Evolutionary conservation across 1,140 invertebrate genomes (phyloP).

Genomic region (Pseudomyrmex concolor): DNA sequence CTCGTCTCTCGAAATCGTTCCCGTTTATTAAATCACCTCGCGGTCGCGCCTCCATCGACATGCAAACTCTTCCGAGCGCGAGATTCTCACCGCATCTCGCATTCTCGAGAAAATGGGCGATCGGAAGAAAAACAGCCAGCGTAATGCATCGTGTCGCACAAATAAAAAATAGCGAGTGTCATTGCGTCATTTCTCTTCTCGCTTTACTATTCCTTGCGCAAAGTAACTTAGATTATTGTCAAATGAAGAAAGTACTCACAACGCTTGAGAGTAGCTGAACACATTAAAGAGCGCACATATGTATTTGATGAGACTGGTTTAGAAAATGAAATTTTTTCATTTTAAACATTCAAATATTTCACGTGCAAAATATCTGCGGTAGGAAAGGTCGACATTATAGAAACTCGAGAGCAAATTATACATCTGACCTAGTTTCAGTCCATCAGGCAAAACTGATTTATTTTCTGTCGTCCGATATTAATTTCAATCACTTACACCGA

Average conservation of each 20-base stretch:
- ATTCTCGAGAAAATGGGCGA: background rate
- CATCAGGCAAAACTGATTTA: background rate
- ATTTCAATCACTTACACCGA: background rate
- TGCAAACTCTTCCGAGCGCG: slow-evolving; percentile 29
- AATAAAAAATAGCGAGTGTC: slow-evolving; percentile 37
- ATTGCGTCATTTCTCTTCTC: background rate
- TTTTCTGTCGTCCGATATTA: background rate
- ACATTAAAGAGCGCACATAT: background rate
- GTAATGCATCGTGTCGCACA: slow-evolving; percentile 4
- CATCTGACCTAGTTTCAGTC: background rate
- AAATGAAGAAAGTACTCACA: background rate
- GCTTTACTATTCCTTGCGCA: background rate
- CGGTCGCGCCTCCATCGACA: slow-evolving; percentile 2
- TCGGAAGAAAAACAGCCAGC: background rate
- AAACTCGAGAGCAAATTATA: background rate
- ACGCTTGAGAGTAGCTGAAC: background rate
- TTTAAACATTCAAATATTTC: background rate
- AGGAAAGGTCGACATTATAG: background rate
- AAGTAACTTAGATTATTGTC: slow-evolving; percentile 3
- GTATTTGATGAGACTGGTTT: background rate
- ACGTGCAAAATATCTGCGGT: background rate
- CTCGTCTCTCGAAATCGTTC: slow-evolving; percentile 20
- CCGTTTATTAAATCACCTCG: slow-evolving; percentile 54
- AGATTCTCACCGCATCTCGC: background rate
- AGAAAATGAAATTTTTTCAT: background rate